A percentile compares a stretch with the other conserved stretches of the same genome.
Evolutionary conservation across 2,113 vertebrate species (phyloP).

Genomic region (Dolichotis patagonum): DNA sequence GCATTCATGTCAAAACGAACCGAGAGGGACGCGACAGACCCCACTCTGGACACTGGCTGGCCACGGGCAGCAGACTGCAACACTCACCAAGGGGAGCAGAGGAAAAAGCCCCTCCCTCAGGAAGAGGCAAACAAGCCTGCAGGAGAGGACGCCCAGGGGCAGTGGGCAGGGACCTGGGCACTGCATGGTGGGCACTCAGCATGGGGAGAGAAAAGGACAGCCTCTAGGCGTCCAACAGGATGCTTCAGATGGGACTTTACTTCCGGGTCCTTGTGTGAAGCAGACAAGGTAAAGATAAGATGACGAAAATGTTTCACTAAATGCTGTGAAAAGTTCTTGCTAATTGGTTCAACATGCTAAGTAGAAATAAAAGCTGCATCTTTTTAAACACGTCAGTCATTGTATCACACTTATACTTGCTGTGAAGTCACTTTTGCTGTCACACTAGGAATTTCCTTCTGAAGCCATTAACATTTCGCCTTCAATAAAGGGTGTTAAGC

Average conservation of each 20-base stretch:
- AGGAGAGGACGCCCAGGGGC: neutral
- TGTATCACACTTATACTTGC: neutral
- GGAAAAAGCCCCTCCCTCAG: neutral
- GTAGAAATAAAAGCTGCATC: neutral
- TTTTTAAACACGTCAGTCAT: neutral
- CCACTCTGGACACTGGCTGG: neutral
- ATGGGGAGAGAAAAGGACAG: neutral
- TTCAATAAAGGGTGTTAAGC: neutral
- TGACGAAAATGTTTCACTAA: neutral
- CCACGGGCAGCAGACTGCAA: neutral
- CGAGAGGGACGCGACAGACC: neutral
- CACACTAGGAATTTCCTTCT: neutral
- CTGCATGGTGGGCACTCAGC: neutral
- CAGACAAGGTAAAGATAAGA: neutral
- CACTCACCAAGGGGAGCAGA: neutral
- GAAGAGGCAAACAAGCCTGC: neutral
- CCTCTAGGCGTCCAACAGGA: neutral
- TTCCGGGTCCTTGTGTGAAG: neutral
- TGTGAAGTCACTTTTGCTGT: neutral
- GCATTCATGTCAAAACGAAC: neutral
- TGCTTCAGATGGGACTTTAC: neutral
- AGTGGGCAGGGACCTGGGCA: neutral
- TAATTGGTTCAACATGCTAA: neutral
- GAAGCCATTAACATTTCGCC: constrained; percentile 3
- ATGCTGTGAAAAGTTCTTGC: neutral